Conservation (phyloP, 1,140 invertebrate species). For the Brevipalpus yothersi region DNA sequence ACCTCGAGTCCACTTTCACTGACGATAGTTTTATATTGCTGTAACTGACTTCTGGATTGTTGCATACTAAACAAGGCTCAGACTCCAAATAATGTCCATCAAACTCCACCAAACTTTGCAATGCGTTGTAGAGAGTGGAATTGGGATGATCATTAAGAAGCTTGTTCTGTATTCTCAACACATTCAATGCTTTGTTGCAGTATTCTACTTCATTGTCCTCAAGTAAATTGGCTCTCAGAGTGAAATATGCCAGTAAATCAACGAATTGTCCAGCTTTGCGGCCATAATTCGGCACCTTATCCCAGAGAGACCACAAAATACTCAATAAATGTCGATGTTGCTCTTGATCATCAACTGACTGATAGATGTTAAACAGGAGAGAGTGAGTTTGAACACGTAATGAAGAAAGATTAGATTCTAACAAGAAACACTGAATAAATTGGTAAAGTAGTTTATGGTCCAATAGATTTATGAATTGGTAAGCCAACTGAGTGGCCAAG, state of each 20-base stretch:
- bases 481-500: conserved; percentile 37
- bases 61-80: conserved; percentile 87
- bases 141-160: conserved; percentile 72
- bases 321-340: conserved; percentile 55
- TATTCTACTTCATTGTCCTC: conserved; percentile 30
- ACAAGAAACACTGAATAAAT: conserved; percentile 67
- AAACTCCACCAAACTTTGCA: conserved; percentile 73
- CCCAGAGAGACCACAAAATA: conserved; percentile 73
- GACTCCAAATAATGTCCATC: conserved; percentile 91
- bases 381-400: conserved; percentile 88
- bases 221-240: conserved; percentile 31
- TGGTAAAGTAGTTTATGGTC: conserved; percentile 35
- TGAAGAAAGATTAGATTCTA: conserved; percentile 75
- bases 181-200: conserved; percentile 55
- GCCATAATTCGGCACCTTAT: conserved; percentile 63
- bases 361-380: conserved; percentile 54
- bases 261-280: conserved; percentile 85
- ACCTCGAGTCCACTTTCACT: conserved; percentile 88
- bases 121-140: conserved; percentile 65
- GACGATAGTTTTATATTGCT: conserved; percentile 70
- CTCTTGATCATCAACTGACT: conserved; percentile 36
- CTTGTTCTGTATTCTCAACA: conserved; percentile 63
- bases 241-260: conserved; percentile 77
- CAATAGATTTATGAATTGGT: conserved; percentile 42
- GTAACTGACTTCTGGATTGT: conserved; percentile 84